These are phyloP conservation scores for Helicoverpa armigera DNA, from an alignment of 1,140 invertebrate genomes.

Conservation along the genomic window DNA sequence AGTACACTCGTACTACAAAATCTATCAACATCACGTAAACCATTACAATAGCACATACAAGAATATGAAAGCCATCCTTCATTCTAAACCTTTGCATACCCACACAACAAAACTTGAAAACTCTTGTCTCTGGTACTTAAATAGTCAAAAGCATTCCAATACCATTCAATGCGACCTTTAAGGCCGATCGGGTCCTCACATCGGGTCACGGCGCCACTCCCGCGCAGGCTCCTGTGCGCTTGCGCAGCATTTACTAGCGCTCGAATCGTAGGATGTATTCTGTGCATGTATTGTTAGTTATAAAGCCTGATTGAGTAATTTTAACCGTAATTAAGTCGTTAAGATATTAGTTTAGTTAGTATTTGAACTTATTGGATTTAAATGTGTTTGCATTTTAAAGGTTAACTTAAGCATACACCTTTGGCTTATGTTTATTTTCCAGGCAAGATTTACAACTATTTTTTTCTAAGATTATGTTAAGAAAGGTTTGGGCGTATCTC, in stretches of 20 bases:
- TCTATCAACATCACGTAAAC: neutral
- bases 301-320: conserved; percentile 19
- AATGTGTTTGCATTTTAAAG: neutral
- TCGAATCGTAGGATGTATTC: conserved; percentile 17
- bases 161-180: conserved; percentile 61
- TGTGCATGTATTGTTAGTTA: conserved; percentile 14
- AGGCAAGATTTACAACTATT: neutral
- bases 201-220: conserved; percentile 59
- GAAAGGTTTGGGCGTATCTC: neutral
- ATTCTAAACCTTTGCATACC: neutral
- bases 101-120: conserved; percentile 23
- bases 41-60: conserved; percentile 26
- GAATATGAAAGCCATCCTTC: conserved; percentile 40
- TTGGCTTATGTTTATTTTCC: too few species aligned
- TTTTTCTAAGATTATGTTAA: neutral
- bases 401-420: neutral
- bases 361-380: conserved; percentile 9
- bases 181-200: conserved; percentile 58
- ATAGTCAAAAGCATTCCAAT: conserved; percentile 51
- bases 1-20: neutral
- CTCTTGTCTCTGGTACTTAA: conserved; percentile 26
- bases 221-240: conserved; percentile 48
- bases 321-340: conserved; percentile 31
- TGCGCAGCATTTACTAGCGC: conserved; percentile 19
- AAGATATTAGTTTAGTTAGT: neutral